Conservation (phyloP, 2,113 vertebrate species). For the Falco punctatus region DNA sequence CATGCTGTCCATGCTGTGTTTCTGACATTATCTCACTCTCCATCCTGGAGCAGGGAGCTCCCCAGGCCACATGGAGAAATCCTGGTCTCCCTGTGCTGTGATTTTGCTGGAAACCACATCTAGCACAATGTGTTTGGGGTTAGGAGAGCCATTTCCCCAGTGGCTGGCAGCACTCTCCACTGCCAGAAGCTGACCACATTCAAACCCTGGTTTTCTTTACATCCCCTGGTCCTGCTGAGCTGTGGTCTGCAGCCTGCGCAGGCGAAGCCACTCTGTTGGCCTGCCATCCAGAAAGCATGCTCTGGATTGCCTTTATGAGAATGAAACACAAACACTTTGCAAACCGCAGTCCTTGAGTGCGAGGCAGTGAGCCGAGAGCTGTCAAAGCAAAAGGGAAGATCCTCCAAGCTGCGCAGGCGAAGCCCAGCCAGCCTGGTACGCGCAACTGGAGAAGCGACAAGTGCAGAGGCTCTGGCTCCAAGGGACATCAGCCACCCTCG, state of each 20-base stretch:
- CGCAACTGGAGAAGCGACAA: accelerated
- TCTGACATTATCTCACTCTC: not conserved
- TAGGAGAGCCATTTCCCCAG: accelerated
- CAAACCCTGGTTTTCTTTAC: not conserved
- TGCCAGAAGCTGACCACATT: not conserved
- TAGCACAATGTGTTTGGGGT: not conserved
- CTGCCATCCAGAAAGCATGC: not conserved
- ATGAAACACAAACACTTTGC: not conserved
- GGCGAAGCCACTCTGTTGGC: not conserved
- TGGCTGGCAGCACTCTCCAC: not conserved
- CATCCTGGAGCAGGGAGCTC: not conserved
- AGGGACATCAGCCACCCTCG: not conserved
- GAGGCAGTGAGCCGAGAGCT: not conserved
- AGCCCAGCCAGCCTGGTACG: not conserved
- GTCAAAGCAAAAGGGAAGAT: not conserved
- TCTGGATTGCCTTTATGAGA: not conserved
- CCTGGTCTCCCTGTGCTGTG: not conserved
- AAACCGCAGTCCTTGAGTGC: accelerated
- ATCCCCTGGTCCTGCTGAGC: not conserved
- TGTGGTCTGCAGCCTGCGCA: not conserved
- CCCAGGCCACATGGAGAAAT: not conserved
- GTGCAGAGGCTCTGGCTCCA: not conserved
- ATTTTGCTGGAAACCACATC: not conserved
- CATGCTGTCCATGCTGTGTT: accelerated
- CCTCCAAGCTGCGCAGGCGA: accelerated